Conservation (phyloP, 2,113 vertebrate genomes). For the Callithrix jacchus region DNA sequence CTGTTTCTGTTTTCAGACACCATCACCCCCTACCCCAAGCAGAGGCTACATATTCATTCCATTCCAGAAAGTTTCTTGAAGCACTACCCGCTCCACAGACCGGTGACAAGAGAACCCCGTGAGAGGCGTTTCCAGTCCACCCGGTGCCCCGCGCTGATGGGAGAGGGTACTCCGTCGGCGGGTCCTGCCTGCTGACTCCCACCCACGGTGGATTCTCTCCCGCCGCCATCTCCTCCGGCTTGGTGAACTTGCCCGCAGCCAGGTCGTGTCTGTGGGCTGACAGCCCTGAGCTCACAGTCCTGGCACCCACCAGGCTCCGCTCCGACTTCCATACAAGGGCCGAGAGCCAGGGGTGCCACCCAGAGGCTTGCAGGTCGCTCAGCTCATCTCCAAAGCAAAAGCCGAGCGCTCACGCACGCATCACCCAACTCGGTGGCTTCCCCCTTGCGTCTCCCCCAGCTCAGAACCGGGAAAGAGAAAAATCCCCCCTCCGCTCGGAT, state of each 20-base stretch:
- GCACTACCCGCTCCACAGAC: neutral
- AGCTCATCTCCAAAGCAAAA: slow-evolving; percentile 51
- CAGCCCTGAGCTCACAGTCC: slow-evolving; percentile 53
- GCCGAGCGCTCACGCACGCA: slow-evolving; percentile 50
- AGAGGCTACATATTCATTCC: neutral
- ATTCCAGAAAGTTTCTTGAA: slow-evolving; percentile 68
- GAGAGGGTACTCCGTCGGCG: neutral
- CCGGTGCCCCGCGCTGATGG: neutral
- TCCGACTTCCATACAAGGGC: slow-evolving; percentile 66
- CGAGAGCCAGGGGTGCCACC: slow-evolving; percentile 43
- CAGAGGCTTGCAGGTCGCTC: slow-evolving; percentile 41
- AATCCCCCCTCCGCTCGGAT: neutral
- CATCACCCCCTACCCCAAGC: neutral
- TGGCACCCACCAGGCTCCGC: slow-evolving; percentile 42
- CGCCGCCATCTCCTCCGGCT: neutral
- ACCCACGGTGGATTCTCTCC: neutral
- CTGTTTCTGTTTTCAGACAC: slow-evolving; percentile 14
- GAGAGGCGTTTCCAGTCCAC: neutral
- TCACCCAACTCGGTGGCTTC: neutral
- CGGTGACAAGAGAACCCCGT: neutral
- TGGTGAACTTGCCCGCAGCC: slow-evolving; percentile 30
- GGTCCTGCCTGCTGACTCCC: neutral
- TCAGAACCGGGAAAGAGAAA: neutral
- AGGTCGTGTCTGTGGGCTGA: neutral
- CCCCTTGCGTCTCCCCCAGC: neutral